Percentiles rank a stretch among this genome's conserved stretches.
phyloP scores from a whole-genome alignment of 2,113 vertebrate genomes.

The Turdus rufiventris region DNA sequence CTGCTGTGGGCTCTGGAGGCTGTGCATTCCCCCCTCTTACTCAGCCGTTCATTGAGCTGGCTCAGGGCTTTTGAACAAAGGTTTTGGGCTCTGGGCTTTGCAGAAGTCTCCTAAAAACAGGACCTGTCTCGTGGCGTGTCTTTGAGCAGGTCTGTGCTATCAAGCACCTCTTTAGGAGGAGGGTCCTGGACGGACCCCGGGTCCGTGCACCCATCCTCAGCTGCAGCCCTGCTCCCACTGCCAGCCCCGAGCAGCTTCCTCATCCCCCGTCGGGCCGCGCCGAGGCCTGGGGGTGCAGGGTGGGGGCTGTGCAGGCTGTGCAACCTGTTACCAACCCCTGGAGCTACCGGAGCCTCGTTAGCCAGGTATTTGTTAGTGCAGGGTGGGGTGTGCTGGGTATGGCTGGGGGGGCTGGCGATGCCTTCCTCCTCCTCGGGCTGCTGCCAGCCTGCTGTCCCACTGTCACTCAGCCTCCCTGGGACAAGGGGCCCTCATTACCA shows the following conservation, averaged over 20 bases:
- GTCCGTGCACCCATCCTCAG: accelerated
- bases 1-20: background rate
- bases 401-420: background rate
- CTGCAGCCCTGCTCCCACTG: background rate
- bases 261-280: accelerated
- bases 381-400: background rate
- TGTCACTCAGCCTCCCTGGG: accelerated
- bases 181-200: accelerated
- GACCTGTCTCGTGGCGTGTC: background rate
- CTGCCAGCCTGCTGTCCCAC: background rate
- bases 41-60: background rate
- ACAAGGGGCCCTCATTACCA: background rate
- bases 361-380: background rate
- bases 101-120: background rate
- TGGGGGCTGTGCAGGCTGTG: background rate
- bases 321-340: conserved; percentile 38
- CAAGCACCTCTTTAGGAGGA: background rate
- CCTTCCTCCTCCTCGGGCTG: background rate
- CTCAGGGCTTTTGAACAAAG: background rate
- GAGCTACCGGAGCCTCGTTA: background rate
- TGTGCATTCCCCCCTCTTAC: accelerated
- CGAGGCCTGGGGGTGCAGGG: background rate
- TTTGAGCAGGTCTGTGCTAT: background rate
- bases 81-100: background rate
- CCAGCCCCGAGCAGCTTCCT: background rate